Percentiles rank a stretch among this genome's conserved stretches.
These are phyloP conservation scores for Ditylenchus weischeri DNA, from an alignment of 2,888 invertebrate species.

Conservation along the genomic window DNA sequence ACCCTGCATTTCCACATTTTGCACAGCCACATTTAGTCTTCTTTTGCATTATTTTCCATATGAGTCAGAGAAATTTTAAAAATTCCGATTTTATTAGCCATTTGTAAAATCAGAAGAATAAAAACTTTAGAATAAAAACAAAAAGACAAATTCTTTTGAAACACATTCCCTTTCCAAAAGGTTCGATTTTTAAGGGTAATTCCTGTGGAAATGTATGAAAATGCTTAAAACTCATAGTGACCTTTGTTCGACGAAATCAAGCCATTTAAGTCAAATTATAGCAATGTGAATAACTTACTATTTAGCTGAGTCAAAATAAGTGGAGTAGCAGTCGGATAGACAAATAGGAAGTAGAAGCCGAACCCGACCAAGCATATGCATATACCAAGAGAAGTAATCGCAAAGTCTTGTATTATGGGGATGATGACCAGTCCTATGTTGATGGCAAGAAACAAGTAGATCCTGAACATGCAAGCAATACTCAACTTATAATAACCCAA, in stretches of 20 bases:
- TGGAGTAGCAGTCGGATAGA: conserved; percentile 40
- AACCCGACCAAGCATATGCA: conserved; percentile 45
- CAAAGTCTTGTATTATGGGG: conserved; percentile 52
- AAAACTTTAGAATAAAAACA: no score
- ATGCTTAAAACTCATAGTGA: conserved; percentile 13
- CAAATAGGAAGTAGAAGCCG: conserved; percentile 44
- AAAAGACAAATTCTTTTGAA: no score
- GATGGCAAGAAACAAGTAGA: conserved; percentile 43
- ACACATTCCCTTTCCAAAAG: no score
- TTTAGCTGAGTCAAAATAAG: conserved; percentile 37
- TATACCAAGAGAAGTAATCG: conserved; percentile 51
- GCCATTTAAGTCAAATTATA: no score
- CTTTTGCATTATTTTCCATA: no score
- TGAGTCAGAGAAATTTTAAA: no score
- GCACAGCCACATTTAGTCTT: no score
- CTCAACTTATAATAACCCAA: background rate
- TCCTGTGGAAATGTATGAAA: background rate
- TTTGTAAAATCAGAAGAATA: no score
- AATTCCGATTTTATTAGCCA: no score
- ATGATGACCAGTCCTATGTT: conserved; percentile 55
- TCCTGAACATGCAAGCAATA: conserved; percentile 23
- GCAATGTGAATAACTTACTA: conserved; percentile 28
- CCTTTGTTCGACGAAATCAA: background rate
- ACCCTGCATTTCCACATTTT: no score
- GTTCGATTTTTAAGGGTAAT: background rate